These are phyloP conservation scores for Malacoraja senta DNA, from an alignment of 2,797 vertebrate species.

Conservation along the genomic window DNA sequence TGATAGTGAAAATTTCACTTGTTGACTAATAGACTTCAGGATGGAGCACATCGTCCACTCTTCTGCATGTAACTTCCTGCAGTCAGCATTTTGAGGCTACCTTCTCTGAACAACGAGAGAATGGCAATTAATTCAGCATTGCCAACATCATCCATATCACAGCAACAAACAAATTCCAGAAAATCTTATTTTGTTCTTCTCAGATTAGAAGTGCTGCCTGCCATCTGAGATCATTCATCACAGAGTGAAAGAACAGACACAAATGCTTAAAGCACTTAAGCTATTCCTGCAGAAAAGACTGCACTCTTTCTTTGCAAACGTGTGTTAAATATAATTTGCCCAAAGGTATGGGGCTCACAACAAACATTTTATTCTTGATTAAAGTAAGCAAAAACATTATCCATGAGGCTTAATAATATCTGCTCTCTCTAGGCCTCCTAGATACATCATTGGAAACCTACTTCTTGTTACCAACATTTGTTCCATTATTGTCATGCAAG, in stretches of 20 bases:
- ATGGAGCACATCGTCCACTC: background rate
- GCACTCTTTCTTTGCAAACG: background rate
- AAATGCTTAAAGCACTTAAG: background rate
- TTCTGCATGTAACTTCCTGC: background rate
- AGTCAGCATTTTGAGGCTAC: background rate
- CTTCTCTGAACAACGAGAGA: background rate
- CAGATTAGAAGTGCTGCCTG: background rate
- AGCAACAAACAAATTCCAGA: background rate
- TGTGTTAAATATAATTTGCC: background rate
- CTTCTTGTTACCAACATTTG: background rate
- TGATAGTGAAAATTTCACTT: background rate
- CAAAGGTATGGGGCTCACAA: background rate
- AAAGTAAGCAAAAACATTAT: background rate
- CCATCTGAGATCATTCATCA: background rate
- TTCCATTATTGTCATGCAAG: background rate
- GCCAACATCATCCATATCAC: background rate
- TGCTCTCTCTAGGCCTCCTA: background rate
- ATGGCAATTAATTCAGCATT: background rate
- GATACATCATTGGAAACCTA: background rate
- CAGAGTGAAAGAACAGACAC: background rate
- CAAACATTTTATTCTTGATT: background rate
- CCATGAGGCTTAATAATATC: background rate
- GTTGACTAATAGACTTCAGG: background rate
- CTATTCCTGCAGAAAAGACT: background rate
- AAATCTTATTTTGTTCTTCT: background rate